Base-by-base conservation (phyloP, 2,888 invertebrate genomes). In the Acronicta aceris region DNA sequence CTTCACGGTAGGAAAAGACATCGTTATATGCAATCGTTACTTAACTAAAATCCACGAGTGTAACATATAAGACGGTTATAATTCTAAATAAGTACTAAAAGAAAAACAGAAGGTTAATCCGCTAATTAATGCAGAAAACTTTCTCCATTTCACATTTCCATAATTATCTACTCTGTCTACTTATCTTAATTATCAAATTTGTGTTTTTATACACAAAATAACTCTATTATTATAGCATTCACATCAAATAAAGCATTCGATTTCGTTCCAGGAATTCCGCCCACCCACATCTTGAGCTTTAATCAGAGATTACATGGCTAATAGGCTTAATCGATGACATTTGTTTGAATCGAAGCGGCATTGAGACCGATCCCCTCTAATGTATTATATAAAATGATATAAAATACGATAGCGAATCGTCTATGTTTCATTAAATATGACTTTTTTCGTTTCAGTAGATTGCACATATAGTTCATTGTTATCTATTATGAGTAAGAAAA, bases 301-400 rank as follows among this genome's bases (percentile, higher is more conserved):
- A 74, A 76, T 67, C 77, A 69, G 64, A 74, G 77, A 79, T 77
- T 77, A 77, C 77, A 77, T 62, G 66, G 57, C 61, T 77, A 77
- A 77, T 79, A 77, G 77, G 77, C 77, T 77, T 77, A 79, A 77
- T 79, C 68, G 77, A 68, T 71, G 79, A 79, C 79, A 76, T 77
- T 79, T 76, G 76, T 79, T 76, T 76, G 67, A 79, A 75, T 65
- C 56, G 62, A 69, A 68, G 74, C 70, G 76, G 59, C 70, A 45
- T 62, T 53, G 61, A 68, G 65, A 76, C 48, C 62, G 61, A 76
- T 72, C 65, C 58, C 59, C 45, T 54, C 57, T 63, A 63, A 75
- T 62, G 56, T 65, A 65, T 63, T 73, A 71, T 63, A 71, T 73
- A 71, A 60, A 71, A 65, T 62, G 55, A 73, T 75, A 60, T 60